Base-by-base conservation (phyloP, 2,113 vertebrate genomes). In the Aptenodytes forsteri region DNA sequence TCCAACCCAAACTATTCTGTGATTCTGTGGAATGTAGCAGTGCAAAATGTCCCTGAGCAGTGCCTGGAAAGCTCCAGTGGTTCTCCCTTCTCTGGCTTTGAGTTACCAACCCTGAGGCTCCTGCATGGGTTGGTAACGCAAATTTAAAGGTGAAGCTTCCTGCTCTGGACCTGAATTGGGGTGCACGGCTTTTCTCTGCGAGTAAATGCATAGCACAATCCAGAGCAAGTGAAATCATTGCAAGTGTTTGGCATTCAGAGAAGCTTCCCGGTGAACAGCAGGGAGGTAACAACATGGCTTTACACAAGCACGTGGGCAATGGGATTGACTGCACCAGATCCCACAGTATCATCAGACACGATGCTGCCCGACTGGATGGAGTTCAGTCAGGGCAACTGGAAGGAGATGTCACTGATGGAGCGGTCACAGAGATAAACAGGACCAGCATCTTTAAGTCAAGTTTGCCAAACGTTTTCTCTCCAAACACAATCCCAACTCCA, bases 141-240 rank as follows among this genome's bases (percentile, higher is more conserved):
- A 67, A 52, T 27, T 5, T 50, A 61, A 65, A 54, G 25, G 26
- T 13, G 49, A 91, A 61, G 4, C 42, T 82, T 62, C 47, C 82
- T 46, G 9, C 8, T 34, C 32, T 64, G 62, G n/a, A 32, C 8
- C 26, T 2, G 2, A 29, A 42, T 9, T 25, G 21, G 27, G 23
- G 5, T 20, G 13, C 8, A 12, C 1, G 1, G 10, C 9, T 85
- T 46, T 72, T 26, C 20, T 23, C 44, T 23, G 15, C 0, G 1
- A 50, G 6, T 30, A 66, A 77, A 81, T 16, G 23, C 32, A 30
- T 2, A 36, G 42, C 6, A 40, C 17, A 34, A 15, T 13, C 20
- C 38, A 67, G 30, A 52, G 26, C 23, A 91, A 70, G 26, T 26
- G 38, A 67, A 69, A 58, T 20, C 22, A 27, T 4, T 64, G 9